Evolutionary conservation across 2,888 invertebrate species (phyloP).

Genomic region (Volucella zonaria): DNA sequence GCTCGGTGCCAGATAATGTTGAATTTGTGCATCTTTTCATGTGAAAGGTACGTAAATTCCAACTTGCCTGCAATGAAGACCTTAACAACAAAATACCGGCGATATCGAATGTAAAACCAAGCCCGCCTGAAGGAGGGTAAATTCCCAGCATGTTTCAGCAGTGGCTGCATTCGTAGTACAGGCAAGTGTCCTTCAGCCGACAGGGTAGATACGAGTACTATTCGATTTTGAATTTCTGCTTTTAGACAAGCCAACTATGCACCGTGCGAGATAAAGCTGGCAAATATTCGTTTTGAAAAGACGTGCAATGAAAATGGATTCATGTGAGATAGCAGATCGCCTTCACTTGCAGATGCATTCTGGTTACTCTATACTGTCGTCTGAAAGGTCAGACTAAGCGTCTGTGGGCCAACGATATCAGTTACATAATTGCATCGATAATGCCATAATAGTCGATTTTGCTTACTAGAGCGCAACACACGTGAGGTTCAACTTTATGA

Average conservation of each 20-base stretch:
- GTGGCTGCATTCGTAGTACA: not conserved
- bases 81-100: conserved; percentile 1
- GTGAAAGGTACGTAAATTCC: conserved; percentile 16
- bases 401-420: not conserved
- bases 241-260: conserved; percentile 7
- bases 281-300: conserved; percentile 1
- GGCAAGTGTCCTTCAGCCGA: not conserved
- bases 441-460: not conserved
- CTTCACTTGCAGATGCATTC: not conserved
- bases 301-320: not conserved
- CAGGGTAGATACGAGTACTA: not conserved
- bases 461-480: not conserved
- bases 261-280: not conserved
- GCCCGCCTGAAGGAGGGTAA: not conserved
- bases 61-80: not conserved
- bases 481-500: not conserved
- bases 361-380: not conserved
- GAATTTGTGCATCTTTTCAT: conserved; percentile 1
- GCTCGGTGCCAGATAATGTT: not conserved
- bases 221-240: not conserved
- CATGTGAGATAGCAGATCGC: too few relatives aligned
- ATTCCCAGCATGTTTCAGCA: not conserved
- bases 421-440: conserved; percentile 9
- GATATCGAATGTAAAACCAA: not conserved
- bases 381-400: not conserved